phyloP scores from a whole-genome alignment of 1,140 invertebrate species.

The Ridgeia piscesae region DNA sequence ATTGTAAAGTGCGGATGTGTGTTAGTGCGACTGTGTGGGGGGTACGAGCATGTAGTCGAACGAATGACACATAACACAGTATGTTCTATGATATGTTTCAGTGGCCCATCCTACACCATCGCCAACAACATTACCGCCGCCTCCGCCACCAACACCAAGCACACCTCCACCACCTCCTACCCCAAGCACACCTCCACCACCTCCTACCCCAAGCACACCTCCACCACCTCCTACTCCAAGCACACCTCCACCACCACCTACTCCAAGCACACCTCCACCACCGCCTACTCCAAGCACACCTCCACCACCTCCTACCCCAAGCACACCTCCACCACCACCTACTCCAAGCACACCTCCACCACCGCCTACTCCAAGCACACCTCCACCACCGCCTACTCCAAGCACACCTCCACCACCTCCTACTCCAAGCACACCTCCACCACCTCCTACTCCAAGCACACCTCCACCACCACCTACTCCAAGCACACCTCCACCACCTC shows the following conservation, averaged over 20 bases:
- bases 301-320: background rate
- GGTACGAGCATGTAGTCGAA: too few relatives aligned
- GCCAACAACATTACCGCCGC: background rate
- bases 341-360: too few relatives aligned
- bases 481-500: background rate
- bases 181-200: background rate
- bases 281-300: background rate
- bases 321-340: background rate
- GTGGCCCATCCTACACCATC: background rate
- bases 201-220: background rate
- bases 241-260: background rate
- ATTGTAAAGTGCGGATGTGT: too few relatives aligned
- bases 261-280: background rate
- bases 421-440: too few relatives aligned
- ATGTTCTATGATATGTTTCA: too few relatives aligned
- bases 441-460: background rate
- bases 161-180: background rate
- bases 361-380: background rate
- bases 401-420: background rate
- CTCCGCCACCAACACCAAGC: background rate
- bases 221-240: background rate
- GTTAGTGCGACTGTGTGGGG: too few relatives aligned
- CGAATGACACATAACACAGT: too few relatives aligned
- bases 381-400: background rate
- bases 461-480: background rate